Base-by-base conservation (phyloP, 1,140 invertebrate genomes). In the Neelides sp. region DNA sequence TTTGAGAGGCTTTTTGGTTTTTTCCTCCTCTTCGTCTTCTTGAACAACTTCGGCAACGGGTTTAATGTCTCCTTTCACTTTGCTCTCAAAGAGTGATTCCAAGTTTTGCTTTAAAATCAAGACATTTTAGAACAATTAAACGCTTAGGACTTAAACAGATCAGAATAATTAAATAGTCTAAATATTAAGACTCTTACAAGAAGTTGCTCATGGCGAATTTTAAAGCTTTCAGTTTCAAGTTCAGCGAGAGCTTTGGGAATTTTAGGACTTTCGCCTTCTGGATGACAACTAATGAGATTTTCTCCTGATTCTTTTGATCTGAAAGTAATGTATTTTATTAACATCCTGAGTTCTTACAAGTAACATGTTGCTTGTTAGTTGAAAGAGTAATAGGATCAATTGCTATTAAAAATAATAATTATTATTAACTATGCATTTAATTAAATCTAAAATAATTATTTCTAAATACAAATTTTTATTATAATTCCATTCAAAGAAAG, bases 211-310 rank as follows among this genome's bases (percentile, higher is more conserved):
- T 77, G 74, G 27, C 76, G 70, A 10, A 82, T 70, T 69, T 78
- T 80, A 28, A 79, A 66, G 62, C 78, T 82, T 62, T 83, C 81
- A 7, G 75, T 65, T 68, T 88, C 81, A 63, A 84, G 71, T 48
- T 78, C 72, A 15, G 80, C 63, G 45, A 92, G 71, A 57, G 76
- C 78, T 48, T 73, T 70, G 0, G 92, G 92, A 66, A 82, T 82
- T 44, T 75, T 78, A 0, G 80, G 79, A 2, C 82, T 73, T 15
- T 73, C 76, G 2, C 75, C 76, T 1, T 83, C 52, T 13, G 89
- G 76, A 35, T 78, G 67, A 64, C 91, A 95, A 55, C 78, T 77
- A 28, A 95, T 92, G 43, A 78, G 69, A 65, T 85, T 79, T 61
- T 89, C 83, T 10, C 76, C 81, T 4, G 78, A 76, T 58, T 85